Conservation (phyloP, 2,888 invertebrate species). For the Parnassius glacialis region DNA sequence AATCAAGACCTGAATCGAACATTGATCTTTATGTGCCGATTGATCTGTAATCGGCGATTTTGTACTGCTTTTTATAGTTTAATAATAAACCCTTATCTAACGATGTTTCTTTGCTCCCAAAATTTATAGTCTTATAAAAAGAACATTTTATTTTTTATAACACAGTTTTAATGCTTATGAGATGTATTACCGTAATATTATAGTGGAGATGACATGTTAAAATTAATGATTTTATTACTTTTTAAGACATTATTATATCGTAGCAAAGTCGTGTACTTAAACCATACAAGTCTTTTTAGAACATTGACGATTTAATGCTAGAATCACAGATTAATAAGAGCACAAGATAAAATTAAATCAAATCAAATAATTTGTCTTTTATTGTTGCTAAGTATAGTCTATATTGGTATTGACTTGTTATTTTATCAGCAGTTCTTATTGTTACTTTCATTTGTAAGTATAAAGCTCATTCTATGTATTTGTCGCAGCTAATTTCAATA, state of each 20-base stretch:
- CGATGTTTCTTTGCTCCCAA: constrained; percentile 2
- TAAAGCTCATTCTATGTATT: constrained; percentile 3
- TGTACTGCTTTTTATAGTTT: constrained; percentile 18
- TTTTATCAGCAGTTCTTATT: constrained; percentile 12
- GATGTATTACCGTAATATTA: constrained; percentile 37
- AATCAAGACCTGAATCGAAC: background rate
- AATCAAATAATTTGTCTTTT: background rate
- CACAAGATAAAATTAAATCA: constrained; percentile 14
- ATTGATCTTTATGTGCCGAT: background rate
- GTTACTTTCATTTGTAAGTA: constrained; percentile 14
- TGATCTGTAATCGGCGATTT: background rate
- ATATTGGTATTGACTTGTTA: constrained; percentile 13
- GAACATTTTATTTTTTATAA: constrained; percentile 46
- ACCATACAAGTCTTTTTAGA: constrained; percentile 19
- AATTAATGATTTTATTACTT: constrained; percentile 28
- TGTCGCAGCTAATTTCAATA: constrained; percentile 2
- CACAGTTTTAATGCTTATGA: constrained; percentile 47
- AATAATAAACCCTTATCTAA: constrained; percentile 1
- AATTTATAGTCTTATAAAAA: constrained; percentile 18
- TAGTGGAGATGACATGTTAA: constrained; percentile 32
- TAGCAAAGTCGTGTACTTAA: constrained; percentile 29
- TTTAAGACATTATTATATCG: constrained; percentile 28
- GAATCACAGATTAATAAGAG: constrained; percentile 22
- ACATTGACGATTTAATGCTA: constrained; percentile 2
- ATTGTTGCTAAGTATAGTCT: background rate